Evolutionary conservation across 1,140 invertebrate species (phyloP), one percentile per base, ranked within the genome.

Genomic region (Papilio xuthus): DNA sequence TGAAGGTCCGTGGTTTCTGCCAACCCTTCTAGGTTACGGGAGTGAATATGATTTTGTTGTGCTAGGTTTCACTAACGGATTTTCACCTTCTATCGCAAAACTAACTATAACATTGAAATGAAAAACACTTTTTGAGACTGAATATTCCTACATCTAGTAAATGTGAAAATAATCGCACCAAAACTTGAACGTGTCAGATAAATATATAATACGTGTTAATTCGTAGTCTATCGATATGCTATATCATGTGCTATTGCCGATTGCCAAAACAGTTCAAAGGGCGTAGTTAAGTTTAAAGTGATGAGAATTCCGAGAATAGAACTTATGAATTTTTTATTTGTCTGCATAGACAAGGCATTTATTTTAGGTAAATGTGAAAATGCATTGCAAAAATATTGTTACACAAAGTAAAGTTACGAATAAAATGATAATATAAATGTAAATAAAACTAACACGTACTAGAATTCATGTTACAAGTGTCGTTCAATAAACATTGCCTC

Each of bases 401-500:
- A n/a, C n/a, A n/a, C n/a, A n/a, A n/a, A n/a, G 23, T 67, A 15
- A 67, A 9, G 12, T 15, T 67, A 13, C 44, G 13, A 42, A 73
- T 50, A 44, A 12, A 20, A 28, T 47, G 12, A 50, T 73, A 73
- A 73, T 13, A 26, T 44, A 18, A 73, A 56, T 37, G 18, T 32
- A 20, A 56, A 75, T 37, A 73, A 56, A 75, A 37, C 73, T 20
- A 75, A 37, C 73, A 75, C 28, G 50, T 26, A 60, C 53, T 75
- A 20, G 53, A 74, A 56, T 20, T 75, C 4, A 41, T 32, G 23
- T 1, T 42, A 75, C 41, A 56, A 75, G 60, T 28, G 23, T 63
- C 50, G 28, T 75, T 56, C 73, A 75, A 75, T 75, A 75, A 75
- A 75, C 73, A 50, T 75, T 75, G 73, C 73, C 28, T 75, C 73